Base-by-base conservation (phyloP, 1,140 invertebrate genomes). In the Augochlora pura region DNA sequence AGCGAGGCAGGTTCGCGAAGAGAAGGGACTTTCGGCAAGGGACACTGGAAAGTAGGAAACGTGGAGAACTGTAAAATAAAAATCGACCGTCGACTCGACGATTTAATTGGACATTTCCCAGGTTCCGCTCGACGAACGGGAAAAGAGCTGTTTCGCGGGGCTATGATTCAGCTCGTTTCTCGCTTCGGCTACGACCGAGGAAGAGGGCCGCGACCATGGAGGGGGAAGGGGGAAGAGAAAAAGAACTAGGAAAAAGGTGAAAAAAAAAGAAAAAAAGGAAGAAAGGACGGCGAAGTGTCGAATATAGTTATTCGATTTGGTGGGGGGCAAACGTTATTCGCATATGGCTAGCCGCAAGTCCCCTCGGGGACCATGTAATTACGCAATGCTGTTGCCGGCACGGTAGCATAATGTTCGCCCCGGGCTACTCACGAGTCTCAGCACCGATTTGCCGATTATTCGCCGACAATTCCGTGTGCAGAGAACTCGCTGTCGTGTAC, bases 391-490 rank as follows among this genome's bases (percentile, higher is more conserved):
- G 75, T 84, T 83, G 76, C 75, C 52, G 68, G 39, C 54, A 82
- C 52, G 69, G 71, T 84, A 83, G 77, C 67, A 64, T 84, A 84
- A 83, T 83, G 77, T 83, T 70, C 77, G 71, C 71, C 63, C 72
- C 71, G 62, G 77, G 81, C 82, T 75, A 79, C 82, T 76, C 70
- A 84, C 71, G 81, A 80, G 62, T 68, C 77, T 68, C 74, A 64
- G 80, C 63, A 70, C 64, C 77, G 72, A 84, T 81, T 85, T 54
- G 78, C 77, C 83, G 82, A 85, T 85, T 80, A 85, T 84, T 70
- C 77, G 57, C 62, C 78, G 62, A 65, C 72, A 84, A 85, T 85
- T 84, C 72, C 83, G 59, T 42, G 64, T 80, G 62, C 77, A 63
- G 82, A 80, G 49, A 68, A 77, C 82, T 52, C 49, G 27, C 42